Percentiles rank a stretch among this genome's conserved stretches.
These are phyloP conservation scores for Lynx canadensis DNA, from an alignment of 2,113 vertebrate genomes.

Conservation along the genomic window DNA sequence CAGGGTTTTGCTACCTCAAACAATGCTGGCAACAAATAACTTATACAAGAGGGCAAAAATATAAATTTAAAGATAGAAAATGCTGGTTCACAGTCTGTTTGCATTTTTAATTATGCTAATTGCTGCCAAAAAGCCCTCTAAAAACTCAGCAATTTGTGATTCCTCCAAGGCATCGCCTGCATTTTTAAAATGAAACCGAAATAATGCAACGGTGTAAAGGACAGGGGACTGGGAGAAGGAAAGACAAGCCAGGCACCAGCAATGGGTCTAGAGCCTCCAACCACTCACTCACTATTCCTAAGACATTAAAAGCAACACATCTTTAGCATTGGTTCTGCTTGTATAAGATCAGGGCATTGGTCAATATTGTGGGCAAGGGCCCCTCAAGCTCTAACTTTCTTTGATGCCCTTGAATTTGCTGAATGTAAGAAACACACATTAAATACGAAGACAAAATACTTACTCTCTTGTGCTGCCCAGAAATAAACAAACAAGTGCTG, in stretches of 20 bases:
- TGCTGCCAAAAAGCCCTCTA: neutral
- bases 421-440: neutral
- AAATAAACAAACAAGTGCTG: neutral
- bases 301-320: neutral
- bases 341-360: neutral
- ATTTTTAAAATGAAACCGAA: conserved; percentile 10
- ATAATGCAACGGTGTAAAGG: neutral
- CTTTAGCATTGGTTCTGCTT: neutral
- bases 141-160: conserved; percentile 16
- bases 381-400: neutral
- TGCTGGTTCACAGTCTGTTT: conserved; percentile 22
- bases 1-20: neutral
- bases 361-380: neutral
- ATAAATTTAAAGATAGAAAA: conserved; percentile 37
- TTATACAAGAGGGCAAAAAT: neutral
- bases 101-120: conserved; percentile 33
- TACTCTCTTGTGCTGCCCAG: neutral
- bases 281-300: neutral
- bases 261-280: neutral
- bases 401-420: neutral
- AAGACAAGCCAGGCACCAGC: neutral
- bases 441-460: neutral
- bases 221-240: neutral
- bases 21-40: conserved; percentile 11
- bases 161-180: neutral